A percentile compares a stretch with the other conserved stretches of the same genome.
Conservation (phyloP, 2,888 invertebrate species). For the Chironomus tentans region DNA sequence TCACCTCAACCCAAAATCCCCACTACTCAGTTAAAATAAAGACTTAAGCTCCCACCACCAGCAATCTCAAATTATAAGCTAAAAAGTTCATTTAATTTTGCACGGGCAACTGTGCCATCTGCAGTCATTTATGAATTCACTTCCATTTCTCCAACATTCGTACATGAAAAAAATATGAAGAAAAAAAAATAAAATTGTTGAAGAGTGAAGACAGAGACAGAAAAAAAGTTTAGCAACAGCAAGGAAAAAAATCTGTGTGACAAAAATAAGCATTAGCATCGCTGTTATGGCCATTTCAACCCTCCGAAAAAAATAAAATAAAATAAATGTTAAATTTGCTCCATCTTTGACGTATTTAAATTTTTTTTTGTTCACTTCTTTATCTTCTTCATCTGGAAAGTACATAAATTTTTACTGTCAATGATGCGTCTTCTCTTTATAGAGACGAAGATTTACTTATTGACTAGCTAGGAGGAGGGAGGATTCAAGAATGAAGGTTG, state of each 20-base stretch:
- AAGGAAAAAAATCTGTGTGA: background rate
- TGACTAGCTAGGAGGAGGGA: background rate
- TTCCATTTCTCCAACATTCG: background rate
- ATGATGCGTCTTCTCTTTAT: background rate
- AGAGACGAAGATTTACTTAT: background rate
- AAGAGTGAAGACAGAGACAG: no score
- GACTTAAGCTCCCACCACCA: background rate
- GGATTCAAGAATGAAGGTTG: background rate
- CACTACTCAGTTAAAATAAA: no score
- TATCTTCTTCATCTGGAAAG: background rate
- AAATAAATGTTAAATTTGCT: background rate
- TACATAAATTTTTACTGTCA: constrained; percentile 23
- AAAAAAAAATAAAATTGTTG: no score
- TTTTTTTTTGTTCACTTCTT: background rate
- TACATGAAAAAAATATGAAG: no score
- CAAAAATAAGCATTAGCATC: background rate
- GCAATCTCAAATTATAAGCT: background rate
- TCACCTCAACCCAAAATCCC: no score
- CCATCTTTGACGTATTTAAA: background rate
- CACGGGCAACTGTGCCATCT: constrained; percentile 21
- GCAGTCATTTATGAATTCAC: constrained; percentile 9
- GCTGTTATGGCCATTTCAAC: background rate
- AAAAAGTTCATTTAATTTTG: constrained; percentile 19
- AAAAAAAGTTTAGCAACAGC: no score
- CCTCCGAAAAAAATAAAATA: background rate